Percentiles rank a stretch among this genome's conserved stretches.
Conservation (phyloP, 2,113 vertebrate species). For the Cyprinodon variegatus region DNA sequence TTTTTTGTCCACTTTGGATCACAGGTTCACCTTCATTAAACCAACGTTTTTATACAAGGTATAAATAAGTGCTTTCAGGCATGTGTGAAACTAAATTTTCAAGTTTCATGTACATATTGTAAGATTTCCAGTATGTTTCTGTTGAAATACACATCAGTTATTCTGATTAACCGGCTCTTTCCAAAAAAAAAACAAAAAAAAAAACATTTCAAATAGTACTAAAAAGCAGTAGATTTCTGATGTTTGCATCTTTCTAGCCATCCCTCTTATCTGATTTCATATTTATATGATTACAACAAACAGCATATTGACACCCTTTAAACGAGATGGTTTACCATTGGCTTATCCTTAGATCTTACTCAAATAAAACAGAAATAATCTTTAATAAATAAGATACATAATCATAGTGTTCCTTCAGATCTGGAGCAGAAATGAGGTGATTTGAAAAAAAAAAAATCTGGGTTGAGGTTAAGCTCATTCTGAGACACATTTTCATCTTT, state of each 20-base stretch:
- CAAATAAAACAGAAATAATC: background rate
- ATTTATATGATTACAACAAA: slow-evolving; percentile 42
- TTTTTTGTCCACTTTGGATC: too few species aligned
- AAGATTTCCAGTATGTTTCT: background rate
- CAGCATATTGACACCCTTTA: slow-evolving; percentile 52
- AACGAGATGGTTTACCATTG: slow-evolving; percentile 33
- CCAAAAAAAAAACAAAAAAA: background rate
- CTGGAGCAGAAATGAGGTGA: fast-evolving
- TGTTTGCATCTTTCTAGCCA: background rate
- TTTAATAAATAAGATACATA: slow-evolving; percentile 33
- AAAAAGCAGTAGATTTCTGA: background rate
- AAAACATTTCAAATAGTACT: background rate
- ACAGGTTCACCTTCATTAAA: too few species aligned
- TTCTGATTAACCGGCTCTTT: too few species aligned
- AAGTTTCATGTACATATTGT: background rate
- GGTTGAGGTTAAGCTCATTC: slow-evolving; percentile 82
- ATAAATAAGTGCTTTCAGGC: too few species aligned
- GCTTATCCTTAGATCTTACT: slow-evolving; percentile 24
- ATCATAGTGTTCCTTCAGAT: background rate
- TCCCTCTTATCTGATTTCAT: slow-evolving; percentile 10
- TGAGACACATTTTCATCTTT: slow-evolving; percentile 89
- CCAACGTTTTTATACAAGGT: too few species aligned
- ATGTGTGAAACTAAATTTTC: too few species aligned
- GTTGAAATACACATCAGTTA: background rate
- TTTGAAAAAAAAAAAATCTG: slow-evolving; percentile 1